Evolutionary conservation across 2,797 vertebrate species (phyloP).

Genomic region (Phrynocephalus vlangalii): DNA sequence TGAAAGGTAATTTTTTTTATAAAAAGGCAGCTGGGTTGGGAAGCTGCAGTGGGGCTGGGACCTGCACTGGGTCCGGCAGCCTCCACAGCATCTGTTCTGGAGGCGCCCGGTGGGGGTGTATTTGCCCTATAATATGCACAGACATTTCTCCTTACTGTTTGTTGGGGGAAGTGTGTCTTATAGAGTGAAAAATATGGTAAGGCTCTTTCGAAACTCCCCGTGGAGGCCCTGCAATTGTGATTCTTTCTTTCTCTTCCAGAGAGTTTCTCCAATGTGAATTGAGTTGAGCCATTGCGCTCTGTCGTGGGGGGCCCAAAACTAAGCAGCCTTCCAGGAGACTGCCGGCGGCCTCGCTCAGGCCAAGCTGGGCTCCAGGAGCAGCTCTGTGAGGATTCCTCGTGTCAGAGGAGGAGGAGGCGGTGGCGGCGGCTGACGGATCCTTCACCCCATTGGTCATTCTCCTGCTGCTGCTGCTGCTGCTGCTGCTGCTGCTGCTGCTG

Average conservation of each 20-base stretch:
- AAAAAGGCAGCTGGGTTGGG: too few relatives aligned
- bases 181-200: too few relatives aligned
- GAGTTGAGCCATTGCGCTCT: constrained; percentile 18
- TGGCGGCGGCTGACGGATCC: too few relatives aligned
- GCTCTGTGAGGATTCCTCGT: neutral
- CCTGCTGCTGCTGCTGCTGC: neutral
- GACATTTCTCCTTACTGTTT: too few relatives aligned
- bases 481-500: neutral
- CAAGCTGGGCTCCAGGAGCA: neutral
- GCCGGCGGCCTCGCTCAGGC: neutral
- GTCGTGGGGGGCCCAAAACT: constrained; percentile 3
- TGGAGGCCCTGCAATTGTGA: neutral
- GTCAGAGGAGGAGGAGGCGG: neutral
- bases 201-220: too few relatives aligned
- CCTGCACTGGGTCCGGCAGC: too few relatives aligned
- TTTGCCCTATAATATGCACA: too few relatives aligned
- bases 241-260: constrained; percentile 21
- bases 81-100: too few relatives aligned
- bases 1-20: too few relatives aligned
- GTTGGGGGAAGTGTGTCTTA: too few relatives aligned
- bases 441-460: neutral
- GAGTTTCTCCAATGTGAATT: constrained; percentile 53
- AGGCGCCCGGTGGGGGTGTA: too few relatives aligned
- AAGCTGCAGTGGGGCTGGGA: too few relatives aligned
- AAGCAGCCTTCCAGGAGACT: neutral